Conservation (phyloP, 2,113 vertebrate species). For the Cygnus atratus region DNA sequence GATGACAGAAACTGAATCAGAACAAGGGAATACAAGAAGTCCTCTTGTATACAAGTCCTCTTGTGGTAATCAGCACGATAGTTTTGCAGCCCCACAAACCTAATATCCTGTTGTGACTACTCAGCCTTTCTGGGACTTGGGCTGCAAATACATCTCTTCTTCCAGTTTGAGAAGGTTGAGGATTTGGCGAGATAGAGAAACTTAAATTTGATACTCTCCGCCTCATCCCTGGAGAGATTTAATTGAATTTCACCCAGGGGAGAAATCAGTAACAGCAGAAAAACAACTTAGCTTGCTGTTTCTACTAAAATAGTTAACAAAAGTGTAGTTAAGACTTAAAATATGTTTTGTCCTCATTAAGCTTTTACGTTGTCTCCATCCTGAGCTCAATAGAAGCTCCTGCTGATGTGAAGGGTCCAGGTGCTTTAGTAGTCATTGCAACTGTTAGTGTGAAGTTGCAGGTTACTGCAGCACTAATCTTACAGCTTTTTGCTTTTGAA, state of each 20-base stretch:
- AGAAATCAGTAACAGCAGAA: constrained; percentile 29
- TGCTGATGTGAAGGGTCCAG: neutral
- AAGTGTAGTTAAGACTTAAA: constrained; percentile 41
- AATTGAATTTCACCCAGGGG: constrained; percentile 39
- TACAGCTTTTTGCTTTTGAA: neutral
- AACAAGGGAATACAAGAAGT: neutral
- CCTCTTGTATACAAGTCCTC: neutral
- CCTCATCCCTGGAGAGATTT: constrained; percentile 17
- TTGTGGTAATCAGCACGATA: neutral
- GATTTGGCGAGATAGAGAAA: neutral
- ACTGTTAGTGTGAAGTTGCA: neutral
- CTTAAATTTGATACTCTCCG: constrained; percentile 18
- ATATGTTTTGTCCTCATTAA: constrained; percentile 53
- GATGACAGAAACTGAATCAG: neutral
- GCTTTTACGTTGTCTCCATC: constrained; percentile 38
- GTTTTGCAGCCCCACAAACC: constrained; percentile 16
- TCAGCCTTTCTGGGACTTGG: neutral
- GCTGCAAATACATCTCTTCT: neutral
- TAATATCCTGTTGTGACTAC: constrained; percentile 28
- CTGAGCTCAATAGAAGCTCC: neutral
- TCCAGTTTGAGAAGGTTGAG: constrained; percentile 48
- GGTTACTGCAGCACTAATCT: neutral
- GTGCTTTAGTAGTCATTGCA: neutral
- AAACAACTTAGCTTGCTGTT: constrained; percentile 62
- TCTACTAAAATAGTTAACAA: constrained; percentile 39